Percentiles rank a stretch among this genome's conserved stretches.
Evolutionary conservation across 1,140 invertebrate genomes (phyloP).

Genomic region (Philaenus spumarius): DNA sequence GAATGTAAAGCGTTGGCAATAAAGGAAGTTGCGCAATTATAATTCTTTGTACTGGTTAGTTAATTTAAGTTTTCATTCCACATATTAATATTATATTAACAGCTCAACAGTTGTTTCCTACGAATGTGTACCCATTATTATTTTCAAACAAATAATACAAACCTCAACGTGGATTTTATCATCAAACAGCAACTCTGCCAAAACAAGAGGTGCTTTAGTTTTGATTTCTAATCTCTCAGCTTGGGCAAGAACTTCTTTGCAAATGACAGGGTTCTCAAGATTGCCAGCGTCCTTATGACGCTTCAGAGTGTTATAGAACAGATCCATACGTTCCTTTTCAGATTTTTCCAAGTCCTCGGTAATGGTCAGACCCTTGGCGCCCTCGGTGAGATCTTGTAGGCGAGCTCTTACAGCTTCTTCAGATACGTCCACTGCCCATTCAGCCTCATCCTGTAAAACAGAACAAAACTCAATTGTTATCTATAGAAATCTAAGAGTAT

Average conservation of each 20-base stretch:
- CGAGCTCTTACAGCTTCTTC: slow-evolving; percentile 85
- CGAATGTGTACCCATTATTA: too few species aligned
- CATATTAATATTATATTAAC: too few species aligned
- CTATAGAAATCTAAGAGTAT: too few species aligned
- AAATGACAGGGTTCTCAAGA: slow-evolving; percentile 50
- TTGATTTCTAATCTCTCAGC: slow-evolving; percentile 95
- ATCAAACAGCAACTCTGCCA: slow-evolving; percentile 90
- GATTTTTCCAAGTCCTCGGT: slow-evolving; percentile 95
- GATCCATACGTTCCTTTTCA: slow-evolving; percentile 91
- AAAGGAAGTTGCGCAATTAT: too few species aligned
- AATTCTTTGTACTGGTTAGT: too few species aligned
- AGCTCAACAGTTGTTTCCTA: too few species aligned
- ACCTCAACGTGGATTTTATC: slow-evolving; percentile 75
- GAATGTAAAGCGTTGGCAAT: too few species aligned
- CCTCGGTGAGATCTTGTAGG: slow-evolving; percentile 82
- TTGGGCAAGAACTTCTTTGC: slow-evolving; percentile 85
- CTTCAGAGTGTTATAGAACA: slow-evolving; percentile 84
- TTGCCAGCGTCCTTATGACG: slow-evolving; percentile 55
- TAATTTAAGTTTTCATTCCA: too few species aligned
- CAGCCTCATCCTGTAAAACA: slow-evolving; percentile 75
- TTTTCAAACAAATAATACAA: too few species aligned
- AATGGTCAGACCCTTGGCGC: slow-evolving; percentile 89
- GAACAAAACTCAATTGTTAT: neutral
- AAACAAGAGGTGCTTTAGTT: slow-evolving; percentile 84
- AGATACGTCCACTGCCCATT: slow-evolving; percentile 91